Evolutionary conservation across 2,113 vertebrate genomes (phyloP), one percentile per base, ranked within the genome.

Genomic region (Elgaria multicarinata): DNA sequence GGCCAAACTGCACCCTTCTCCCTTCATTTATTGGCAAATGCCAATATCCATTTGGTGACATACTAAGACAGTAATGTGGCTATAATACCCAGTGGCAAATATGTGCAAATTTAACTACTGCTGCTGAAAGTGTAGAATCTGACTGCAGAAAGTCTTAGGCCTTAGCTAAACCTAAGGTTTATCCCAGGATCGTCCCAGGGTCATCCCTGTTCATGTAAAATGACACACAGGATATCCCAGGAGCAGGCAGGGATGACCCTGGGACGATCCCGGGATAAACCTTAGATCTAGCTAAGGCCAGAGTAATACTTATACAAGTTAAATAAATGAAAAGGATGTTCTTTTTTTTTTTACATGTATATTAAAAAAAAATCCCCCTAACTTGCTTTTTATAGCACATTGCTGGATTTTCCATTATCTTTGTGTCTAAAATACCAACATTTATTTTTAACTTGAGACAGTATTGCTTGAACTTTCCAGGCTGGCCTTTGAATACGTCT

Each of bases 281-380:
- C n/a, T n/a, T n/a, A n/a, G n/a, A n/a, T n/a, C n/a, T n/a, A n/a
- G n/a, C n/a, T n/a, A n/a, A n/a, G n/a, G n/a, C n/a, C n/a, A n/a
- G n/a, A n/a, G n/a, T 16, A 0, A 0, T 36, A 53, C 71, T 53
- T 62, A 22, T 14, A 76, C 42, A 0, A 18, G 85, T 0, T 1
- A 76, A 90, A 90, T 92, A 92, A 93, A 92, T 2, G n/a, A 36
- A 78, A 69, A 86, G 80, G 55, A 87, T 0, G 13, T 0, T 0
- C 18, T n/a, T 71, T n/a, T 28, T 18, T 39, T 14, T 58, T n/a
- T n/a, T n/a, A n/a, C n/a, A n/a, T n/a, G n/a, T n/a, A n/a, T n/a
- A n/a, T n/a, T 58, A 84, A 76, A 79, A 88, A 39, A 72, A 90
- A 92, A 92, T 94, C 94, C 95, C 93, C 94, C 28, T 93, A 93